phyloP scores from a whole-genome alignment of 2,797 vertebrate genomes.

The Astyanax mexicanus region DNA sequence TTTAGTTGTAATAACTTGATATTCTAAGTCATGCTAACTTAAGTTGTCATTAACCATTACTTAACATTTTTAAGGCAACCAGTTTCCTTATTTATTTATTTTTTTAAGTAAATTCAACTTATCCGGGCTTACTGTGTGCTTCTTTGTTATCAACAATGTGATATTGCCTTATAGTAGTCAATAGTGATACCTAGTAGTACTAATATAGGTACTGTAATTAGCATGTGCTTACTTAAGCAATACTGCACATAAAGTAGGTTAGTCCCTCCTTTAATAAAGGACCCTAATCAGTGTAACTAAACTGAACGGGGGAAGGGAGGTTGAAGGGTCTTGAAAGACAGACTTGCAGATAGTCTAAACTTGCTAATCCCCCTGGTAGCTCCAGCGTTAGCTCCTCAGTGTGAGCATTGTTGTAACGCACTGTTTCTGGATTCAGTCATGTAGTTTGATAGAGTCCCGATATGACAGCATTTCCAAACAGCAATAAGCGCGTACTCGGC shows the following conservation, averaged over 20 bases:
- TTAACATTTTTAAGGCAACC: too few relatives aligned
- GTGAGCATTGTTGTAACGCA: not conserved
- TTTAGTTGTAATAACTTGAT: too few relatives aligned
- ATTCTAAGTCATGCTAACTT: too few relatives aligned
- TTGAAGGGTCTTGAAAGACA: constrained; percentile 15
- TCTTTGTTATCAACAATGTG: too few relatives aligned
- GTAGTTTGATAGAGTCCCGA: not conserved
- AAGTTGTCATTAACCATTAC: too few relatives aligned
- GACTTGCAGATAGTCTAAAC: constrained; percentile 29
- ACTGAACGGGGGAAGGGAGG: not conserved
- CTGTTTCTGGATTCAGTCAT: not conserved
- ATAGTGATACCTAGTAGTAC: too few relatives aligned
- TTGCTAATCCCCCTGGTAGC: not conserved
- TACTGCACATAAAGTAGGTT: not conserved
- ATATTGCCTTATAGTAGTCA: too few relatives aligned
- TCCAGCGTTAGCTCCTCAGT: not conserved
- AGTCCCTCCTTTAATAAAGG: not conserved
- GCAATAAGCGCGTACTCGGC: constrained; percentile 6
- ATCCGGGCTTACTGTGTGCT: too few relatives aligned
- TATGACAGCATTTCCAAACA: constrained; percentile 28
- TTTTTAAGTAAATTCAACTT: too few relatives aligned
- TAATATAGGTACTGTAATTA: too few relatives aligned
- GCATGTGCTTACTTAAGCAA: not conserved
- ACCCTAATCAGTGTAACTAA: not conserved
- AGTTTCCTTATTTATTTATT: too few relatives aligned